These are phyloP conservation scores for Tetragonula carbonaria DNA, from an alignment of 2,888 invertebrate species.

Conservation along the genomic window DNA sequence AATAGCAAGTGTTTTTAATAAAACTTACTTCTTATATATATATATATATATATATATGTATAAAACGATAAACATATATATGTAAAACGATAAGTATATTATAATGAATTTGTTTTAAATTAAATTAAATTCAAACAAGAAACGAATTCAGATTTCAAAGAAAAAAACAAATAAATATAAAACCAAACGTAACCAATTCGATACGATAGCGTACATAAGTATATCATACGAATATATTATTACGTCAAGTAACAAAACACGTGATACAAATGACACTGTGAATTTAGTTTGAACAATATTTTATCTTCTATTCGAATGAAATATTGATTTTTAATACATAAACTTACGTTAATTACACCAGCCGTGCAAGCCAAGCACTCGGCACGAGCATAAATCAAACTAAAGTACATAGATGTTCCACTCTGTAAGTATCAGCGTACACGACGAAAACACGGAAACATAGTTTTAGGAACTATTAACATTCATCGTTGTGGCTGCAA, in stretches of 20 bases:
- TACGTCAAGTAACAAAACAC: neutral
- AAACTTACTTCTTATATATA: neutral
- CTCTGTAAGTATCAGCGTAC: neutral
- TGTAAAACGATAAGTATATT: neutral
- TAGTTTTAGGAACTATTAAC: neutral
- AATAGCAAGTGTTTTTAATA: neutral
- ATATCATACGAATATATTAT: neutral
- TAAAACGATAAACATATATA: neutral
- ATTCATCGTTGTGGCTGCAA: neutral
- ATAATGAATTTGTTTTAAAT: neutral
- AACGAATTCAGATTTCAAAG: neutral
- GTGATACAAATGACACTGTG: neutral
- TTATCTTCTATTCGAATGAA: neutral
- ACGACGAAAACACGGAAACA: neutral
- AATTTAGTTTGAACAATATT: neutral
- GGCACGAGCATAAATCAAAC: neutral
- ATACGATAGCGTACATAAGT: neutral
- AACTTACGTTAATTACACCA: conserved; percentile 26
- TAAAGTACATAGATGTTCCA: neutral
- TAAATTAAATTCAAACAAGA: no score
- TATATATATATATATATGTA: neutral
- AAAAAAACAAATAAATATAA: conserved; percentile 2
- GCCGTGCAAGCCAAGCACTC: conserved; percentile 13
- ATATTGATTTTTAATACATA: neutral
- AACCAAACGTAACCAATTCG: neutral